Base-by-base conservation (phyloP, 92 coral and sea anemone species). In the Scolanthus callimorphus region DNA sequence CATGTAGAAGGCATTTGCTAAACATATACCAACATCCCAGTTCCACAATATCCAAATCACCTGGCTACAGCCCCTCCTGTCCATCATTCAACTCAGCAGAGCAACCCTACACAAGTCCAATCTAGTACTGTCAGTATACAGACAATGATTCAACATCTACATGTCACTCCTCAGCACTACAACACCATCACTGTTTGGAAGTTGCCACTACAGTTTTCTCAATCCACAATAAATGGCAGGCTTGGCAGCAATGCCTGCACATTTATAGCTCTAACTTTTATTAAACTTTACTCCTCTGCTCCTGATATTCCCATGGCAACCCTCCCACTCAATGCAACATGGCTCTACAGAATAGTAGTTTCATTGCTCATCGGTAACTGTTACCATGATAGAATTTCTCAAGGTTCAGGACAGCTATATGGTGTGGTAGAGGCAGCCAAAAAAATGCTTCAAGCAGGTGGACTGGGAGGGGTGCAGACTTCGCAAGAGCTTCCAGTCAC, bases 31-130 rank as follows among this genome's bases (percentile, higher is more conserved):
- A 20, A 46, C 52, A 46, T 46, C 17, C 12, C 52, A 19, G 6
- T 10, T 4, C 52, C 52, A 46, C 8, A 46, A 4, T 20, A 49
- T 48, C 57, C 25, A 63, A 55, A 41, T 51, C 49, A 10, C 46
- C 31, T 27, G 61, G 75, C 41, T 53, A 62, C 17, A 9, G 27
- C 9, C 47, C 57, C 20, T 64, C 74, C 11, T 25, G 39, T 21
- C 22, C 11, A 34, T 34, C 41, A 34, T 6, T 6, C 41, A 34
- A 15, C 41, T 6, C 41, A 6, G 15, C 41, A 34, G 15, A 15
- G 15, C 6, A 34, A 6, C 41, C 41, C 41, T 34, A 6, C n/a
- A n/a, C n/a, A 34, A 6, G 15, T 15, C 43, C 43, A 34, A 15
- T 34, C 43, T 6, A 6, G 9, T 6, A 34, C 52, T 10, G 23